Percentiles rank a stretch among this genome's conserved stretches.
Evolutionary conservation across 1,140 invertebrate species (phyloP).

Genomic region (Orius insidiosus): DNA sequence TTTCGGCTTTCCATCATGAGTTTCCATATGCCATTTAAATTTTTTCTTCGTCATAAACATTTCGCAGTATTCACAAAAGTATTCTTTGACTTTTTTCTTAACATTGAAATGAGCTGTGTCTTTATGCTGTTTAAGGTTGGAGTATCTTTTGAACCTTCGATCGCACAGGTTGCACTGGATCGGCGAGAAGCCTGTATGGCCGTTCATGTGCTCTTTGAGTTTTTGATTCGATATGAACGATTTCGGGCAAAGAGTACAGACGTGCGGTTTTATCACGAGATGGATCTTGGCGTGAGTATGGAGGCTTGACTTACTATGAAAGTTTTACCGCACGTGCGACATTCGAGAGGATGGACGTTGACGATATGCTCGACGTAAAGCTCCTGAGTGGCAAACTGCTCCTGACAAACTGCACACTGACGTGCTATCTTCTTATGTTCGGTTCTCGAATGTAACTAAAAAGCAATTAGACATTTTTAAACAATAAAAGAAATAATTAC

Average conservation of each 20-base stretch:
- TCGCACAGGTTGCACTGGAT: constrained; percentile 65
- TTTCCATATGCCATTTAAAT: constrained; percentile 68
- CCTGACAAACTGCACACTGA: constrained; percentile 20
- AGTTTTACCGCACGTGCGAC: constrained; percentile 57
- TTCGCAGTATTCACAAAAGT: constrained; percentile 62
- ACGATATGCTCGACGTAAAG: constrained; percentile 20
- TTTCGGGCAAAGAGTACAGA: constrained; percentile 63
- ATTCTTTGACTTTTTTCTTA: constrained; percentile 52
- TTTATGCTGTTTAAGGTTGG: constrained; percentile 70
- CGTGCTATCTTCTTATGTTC: constrained; percentile 14
- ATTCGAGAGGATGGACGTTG: constrained; percentile 60
- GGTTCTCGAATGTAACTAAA: constrained; percentile 11
- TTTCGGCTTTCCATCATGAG: constrained; percentile 63
- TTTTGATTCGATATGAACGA: constrained; percentile 63
- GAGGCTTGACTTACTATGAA: constrained; percentile 32
- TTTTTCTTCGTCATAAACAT: constrained; percentile 64
- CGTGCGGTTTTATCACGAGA: constrained; percentile 54
- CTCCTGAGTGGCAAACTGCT: constrained; percentile 19
- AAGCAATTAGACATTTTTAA: neutral
- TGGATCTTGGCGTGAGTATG: constrained; percentile 60
- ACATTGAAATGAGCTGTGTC: constrained; percentile 47
- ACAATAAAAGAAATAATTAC: neutral
- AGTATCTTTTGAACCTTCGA: constrained; percentile 65
- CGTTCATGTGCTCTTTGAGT: constrained; percentile 57
- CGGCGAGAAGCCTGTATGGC: constrained; percentile 63